Percentiles rank a stretch among this genome's conserved stretches.
These are phyloP conservation scores for Antitype chi DNA, from an alignment of 2,888 invertebrate species.

Conservation along the genomic window DNA sequence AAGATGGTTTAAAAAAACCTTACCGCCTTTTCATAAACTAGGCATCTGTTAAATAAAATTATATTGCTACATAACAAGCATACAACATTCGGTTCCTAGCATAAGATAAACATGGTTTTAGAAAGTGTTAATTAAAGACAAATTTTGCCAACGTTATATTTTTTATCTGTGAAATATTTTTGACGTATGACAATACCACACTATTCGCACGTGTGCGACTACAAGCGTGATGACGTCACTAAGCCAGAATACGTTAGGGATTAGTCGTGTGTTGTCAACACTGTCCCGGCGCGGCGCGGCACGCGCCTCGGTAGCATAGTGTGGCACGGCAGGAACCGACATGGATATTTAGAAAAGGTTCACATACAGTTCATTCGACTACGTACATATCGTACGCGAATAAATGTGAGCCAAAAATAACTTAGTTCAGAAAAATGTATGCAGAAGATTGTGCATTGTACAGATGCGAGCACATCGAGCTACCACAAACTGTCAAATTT, in stretches of 20 bases:
- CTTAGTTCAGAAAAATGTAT: not conserved
- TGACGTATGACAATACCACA: not conserved
- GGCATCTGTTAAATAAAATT: not conserved
- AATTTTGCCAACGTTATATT: too few relatives aligned
- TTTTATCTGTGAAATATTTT: too few relatives aligned
- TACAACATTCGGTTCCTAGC: not conserved
- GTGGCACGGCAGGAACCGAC: not conserved
- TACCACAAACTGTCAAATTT: too few relatives aligned
- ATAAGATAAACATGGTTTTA: too few relatives aligned
- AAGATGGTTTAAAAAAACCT: too few relatives aligned
- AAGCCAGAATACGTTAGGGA: constrained; percentile 22
- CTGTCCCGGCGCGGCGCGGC: not conserved
- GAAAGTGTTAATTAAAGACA: too few relatives aligned
- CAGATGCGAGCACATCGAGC: too few relatives aligned
- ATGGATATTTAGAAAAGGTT: not conserved
- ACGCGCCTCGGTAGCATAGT: not conserved
- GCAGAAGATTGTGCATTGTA: not conserved
- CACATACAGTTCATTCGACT: not conserved
- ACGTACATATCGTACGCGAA: not conserved
- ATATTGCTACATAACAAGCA: not conserved
- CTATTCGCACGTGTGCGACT: not conserved
- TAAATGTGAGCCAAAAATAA: not conserved
- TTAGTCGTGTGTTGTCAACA: constrained; percentile 20
- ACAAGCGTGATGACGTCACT: constrained; percentile 16
- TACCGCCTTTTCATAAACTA: not conserved